Conservation (phyloP, 2,888 invertebrate genomes). For the Andrena hattorfiana region DNA sequence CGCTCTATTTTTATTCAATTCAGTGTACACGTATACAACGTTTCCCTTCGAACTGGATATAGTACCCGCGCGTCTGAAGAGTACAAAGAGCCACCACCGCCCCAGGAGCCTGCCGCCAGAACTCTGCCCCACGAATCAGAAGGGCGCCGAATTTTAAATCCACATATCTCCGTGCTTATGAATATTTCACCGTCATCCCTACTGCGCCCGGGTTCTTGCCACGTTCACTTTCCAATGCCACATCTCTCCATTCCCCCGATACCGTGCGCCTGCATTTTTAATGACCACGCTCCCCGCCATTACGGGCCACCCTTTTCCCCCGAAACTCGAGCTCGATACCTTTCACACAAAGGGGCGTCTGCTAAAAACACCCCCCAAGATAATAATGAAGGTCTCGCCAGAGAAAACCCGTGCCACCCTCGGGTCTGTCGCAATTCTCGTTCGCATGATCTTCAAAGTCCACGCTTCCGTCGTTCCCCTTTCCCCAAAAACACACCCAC, state of each 20-base stretch:
- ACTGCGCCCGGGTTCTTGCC: no score
- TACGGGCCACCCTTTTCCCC: constrained; percentile 1
- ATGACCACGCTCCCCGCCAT: constrained; percentile 12
- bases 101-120: not conserved
- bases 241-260: not conserved
- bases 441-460: not conserved
- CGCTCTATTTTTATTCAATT: not conserved
- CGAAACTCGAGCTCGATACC: constrained; percentile 20
- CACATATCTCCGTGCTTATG: no score
- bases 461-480: not conserved
- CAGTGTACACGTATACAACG: not conserved
- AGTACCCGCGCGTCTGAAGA: not conserved
- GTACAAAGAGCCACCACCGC: no score
- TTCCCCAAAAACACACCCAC: not conserved
- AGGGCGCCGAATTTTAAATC: no score
- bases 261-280: constrained; percentile 6
- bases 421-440: not conserved
- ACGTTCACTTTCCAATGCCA: not conserved
- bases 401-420: not conserved
- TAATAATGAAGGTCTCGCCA: not conserved
- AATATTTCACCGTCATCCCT: no score
- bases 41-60: not conserved
- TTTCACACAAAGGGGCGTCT: constrained; percentile 3
- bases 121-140: not conserved
- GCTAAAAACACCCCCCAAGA: not conserved